phyloP scores from a whole-genome alignment of 2,113 vertebrate species.

The Clarias magur region DNA sequence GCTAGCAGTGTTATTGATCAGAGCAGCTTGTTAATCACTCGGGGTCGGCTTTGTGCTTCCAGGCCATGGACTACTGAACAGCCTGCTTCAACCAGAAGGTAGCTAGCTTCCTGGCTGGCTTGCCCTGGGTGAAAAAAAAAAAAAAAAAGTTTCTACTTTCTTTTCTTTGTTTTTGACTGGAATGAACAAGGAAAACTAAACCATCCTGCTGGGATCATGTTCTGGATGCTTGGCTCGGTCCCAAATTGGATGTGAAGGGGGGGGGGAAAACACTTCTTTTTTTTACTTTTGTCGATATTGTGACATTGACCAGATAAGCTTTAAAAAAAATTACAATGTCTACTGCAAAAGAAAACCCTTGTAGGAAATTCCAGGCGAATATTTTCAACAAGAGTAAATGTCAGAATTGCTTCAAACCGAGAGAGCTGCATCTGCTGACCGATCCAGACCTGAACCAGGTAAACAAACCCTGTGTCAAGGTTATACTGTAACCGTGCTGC shows the following conservation, averaged over 20 bases:
- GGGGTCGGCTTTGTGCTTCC: constrained; percentile 66
- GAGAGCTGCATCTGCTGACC: constrained; percentile 79
- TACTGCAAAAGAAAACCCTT: constrained; percentile 75
- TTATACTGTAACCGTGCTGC: background rate
- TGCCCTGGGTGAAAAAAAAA: constrained; percentile 53
- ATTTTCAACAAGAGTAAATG: constrained; percentile 85
- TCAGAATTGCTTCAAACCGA: constrained; percentile 82
- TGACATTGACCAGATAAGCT: constrained; percentile 1
- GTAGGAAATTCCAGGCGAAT: constrained; percentile 82
- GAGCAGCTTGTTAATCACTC: constrained; percentile 70
- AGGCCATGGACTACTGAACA: constrained; percentile 70
- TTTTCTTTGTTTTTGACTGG: background rate
- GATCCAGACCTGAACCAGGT: constrained; percentile 81
- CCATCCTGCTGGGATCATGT: constrained; percentile 54
- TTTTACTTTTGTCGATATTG: background rate
- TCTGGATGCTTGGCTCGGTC: constrained; percentile 48
- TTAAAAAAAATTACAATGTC: constrained; percentile 70
- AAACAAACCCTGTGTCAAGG: constrained; percentile 16
- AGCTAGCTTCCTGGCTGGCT: constrained; percentile 60
- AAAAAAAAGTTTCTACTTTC: background rate
- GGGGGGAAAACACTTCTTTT: constrained; percentile 10
- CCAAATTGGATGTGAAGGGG: constrained; percentile 58
- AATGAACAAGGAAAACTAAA: background rate
- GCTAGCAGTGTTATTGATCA: constrained; percentile 66
- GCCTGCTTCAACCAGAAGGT: constrained; percentile 52